These are phyloP conservation scores for Glomeris maerens DNA, from an alignment of 1,140 invertebrate species.

Conservation along the genomic window DNA sequence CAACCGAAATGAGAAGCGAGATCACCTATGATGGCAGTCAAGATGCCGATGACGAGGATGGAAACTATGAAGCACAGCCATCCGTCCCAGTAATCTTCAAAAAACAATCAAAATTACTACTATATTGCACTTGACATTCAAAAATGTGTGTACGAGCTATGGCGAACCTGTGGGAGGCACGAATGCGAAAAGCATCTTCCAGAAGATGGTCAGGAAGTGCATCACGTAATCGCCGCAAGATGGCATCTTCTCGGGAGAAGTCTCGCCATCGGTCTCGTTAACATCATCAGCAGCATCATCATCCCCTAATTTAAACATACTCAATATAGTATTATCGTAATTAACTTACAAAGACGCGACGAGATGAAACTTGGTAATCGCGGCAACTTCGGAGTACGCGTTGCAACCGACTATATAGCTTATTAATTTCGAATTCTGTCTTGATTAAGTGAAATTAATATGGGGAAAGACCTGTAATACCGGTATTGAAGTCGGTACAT, in stretches of 20 bases:
- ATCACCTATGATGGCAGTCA: slow-evolving; percentile 93
- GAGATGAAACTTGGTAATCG: too few species aligned
- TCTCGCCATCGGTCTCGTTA: slow-evolving; percentile 37
- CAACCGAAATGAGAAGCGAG: slow-evolving; percentile 93
- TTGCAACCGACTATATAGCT: too few species aligned
- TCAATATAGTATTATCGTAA: too few species aligned
- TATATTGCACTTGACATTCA: too few species aligned
- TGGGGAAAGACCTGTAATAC: too few species aligned
- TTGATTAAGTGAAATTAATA: too few species aligned
- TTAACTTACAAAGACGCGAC: too few species aligned
- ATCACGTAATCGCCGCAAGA: slow-evolving; percentile 79
- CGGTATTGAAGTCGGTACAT: too few species aligned
- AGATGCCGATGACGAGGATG: slow-evolving; percentile 81
- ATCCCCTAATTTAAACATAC: too few species aligned
- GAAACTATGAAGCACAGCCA: slow-evolving; percentile 87
- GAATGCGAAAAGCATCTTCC: slow-evolving; percentile 90
- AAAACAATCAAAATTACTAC: slow-evolving; percentile 19
- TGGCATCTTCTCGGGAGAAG: slow-evolving; percentile 42
- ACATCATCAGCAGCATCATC: slow-evolving; percentile 46
- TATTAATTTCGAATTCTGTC: too few species aligned
- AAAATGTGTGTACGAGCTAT: too few species aligned
- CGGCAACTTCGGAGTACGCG: too few species aligned
- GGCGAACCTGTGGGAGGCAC: slow-evolving; percentile 98
- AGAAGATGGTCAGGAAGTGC: slow-evolving; percentile 48
- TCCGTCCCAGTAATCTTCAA: slow-evolving; percentile 60